Base-by-base conservation (phyloP, 2,797 vertebrate genomes). In the Catostomus latipinnis region DNA sequence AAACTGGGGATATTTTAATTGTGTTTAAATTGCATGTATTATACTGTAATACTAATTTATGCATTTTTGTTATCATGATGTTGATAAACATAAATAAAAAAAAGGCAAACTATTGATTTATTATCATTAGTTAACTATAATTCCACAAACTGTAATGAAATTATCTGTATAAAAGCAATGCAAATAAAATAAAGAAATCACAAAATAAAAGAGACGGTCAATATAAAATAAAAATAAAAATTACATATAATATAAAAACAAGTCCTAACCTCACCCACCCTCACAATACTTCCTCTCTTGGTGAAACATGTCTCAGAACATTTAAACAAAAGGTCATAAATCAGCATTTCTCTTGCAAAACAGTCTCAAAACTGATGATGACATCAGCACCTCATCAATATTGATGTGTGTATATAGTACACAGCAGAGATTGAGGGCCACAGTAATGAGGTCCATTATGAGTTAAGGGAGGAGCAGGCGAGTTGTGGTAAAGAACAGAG, bases 391-490 rank as follows among this genome's bases (percentile, higher is more conserved):
- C 82, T 91, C 83, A 90, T 92, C 90, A 90, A 93, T 93, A 93
- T 93, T 91, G 89, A 94, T 92, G 89, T n/a, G 52, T 50, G 43
- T 61, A 67, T 73, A 67, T 58, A 75, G 76, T 61, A 70, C 75
- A 77, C 75, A 69, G 66, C 14, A 71, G 68, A 93, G 93, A 94
- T 92, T 94, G 90, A 91, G 92, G 88, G 87, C 74, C 89, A 87
- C 92, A 90, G 91, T 94, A 94, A 96, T 92, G 93, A 95, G 74
- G 63, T 91, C 94, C 92, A 94, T 95, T 95, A 94, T 93, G 90
- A 94, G 91, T 85, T 84, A 91, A 93, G 93, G 91, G 82, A 79
- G 81, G 78, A 83, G 71, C 34, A 78, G 66, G 66, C 61, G 65
- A 69, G 74, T 70, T 81, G 84, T 54, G 76, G 82, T 79, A 74